Percentiles rank a stretch among this genome's conserved stretches.
phyloP scores from a whole-genome alignment of 2,888 invertebrate species.

The Thymelicus lineola region DNA sequence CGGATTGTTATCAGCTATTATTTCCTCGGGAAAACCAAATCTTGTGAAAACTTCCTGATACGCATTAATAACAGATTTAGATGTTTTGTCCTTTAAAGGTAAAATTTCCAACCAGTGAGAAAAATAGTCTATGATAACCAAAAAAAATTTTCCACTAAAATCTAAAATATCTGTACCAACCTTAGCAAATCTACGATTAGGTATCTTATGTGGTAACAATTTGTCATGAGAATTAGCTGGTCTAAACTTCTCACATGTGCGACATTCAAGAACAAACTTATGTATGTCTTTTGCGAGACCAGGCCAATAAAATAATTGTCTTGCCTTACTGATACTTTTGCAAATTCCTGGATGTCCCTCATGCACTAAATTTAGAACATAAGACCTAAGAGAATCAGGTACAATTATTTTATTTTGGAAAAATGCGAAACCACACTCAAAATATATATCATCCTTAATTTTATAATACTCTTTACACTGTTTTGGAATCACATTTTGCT shows the following conservation, averaged over 20 bases:
- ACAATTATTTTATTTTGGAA: slow-evolving; percentile 13
- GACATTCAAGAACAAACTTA: no score
- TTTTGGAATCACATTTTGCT: neutral
- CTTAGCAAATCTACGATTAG: slow-evolving; percentile 13
- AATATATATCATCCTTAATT: neutral
- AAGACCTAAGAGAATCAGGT: slow-evolving; percentile 3
- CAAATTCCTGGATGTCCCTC: slow-evolving; percentile 9
- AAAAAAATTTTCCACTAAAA: neutral
- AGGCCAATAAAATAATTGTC: slow-evolving; percentile 16
- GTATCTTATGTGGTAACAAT: slow-evolving; percentile 1
- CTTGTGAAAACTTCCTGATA: slow-evolving; percentile 18
- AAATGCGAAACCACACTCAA: no score
- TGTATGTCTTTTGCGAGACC: no score
- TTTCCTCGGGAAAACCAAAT: slow-evolving; percentile 6
- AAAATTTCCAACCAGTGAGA: no score
- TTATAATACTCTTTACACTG: neutral
- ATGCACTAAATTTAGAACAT: slow-evolving; percentile 16
- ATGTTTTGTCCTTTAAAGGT: neutral
- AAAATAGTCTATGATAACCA: no score
- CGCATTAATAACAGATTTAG: slow-evolving; percentile 17
- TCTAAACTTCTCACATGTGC: no score
- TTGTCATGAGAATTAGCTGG: neutral
- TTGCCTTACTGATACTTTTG: slow-evolving; percentile 3
- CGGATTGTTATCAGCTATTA: no score
- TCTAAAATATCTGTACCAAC: slow-evolving; percentile 5